Conservation (phyloP, 1,140 invertebrate species). For the Phortica variegata region DNA sequence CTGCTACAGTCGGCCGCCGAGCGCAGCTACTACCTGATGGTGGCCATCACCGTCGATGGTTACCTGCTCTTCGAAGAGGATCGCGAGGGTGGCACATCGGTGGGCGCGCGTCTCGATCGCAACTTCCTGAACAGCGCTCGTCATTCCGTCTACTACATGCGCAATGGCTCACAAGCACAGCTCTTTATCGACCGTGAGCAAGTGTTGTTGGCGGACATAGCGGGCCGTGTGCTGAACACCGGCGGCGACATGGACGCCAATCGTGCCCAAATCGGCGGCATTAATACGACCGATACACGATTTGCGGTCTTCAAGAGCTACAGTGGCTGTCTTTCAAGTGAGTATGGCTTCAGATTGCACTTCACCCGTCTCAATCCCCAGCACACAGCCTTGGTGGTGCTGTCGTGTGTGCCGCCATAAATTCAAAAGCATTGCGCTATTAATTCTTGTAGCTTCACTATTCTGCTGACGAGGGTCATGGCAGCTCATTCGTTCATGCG, state of each 20-base stretch:
- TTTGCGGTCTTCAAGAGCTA: conserved; percentile 81
- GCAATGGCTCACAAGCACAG: conserved; percentile 70
- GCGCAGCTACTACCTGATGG: conserved; percentile 78
- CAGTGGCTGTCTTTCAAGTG: conserved; percentile 86
- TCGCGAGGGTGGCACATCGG: conserved; percentile 68
- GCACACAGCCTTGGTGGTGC: neutral
- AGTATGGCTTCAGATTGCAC: conserved; percentile 51
- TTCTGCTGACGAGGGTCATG: conserved; percentile 21
- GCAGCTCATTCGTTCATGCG: conserved; percentile 3
- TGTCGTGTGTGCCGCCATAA: conserved; percentile 28
- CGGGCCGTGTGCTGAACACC: conserved; percentile 66
- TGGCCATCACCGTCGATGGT: conserved; percentile 78
- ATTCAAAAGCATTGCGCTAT: conserved; percentile 36
- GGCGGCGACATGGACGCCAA: conserved; percentile 68
- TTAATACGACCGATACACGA: conserved; percentile 77
- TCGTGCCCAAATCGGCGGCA: conserved; percentile 82
- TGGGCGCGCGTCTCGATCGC: conserved; percentile 70
- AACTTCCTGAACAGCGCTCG: conserved; percentile 78
- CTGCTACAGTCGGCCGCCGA: conserved; percentile 80
- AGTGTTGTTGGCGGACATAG: conserved; percentile 67
- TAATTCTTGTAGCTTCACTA: conserved; percentile 36
- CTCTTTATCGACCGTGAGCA: conserved; percentile 75
- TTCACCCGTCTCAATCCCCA: neutral
- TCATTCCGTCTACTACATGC: conserved; percentile 82
- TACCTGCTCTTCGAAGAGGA: conserved; percentile 84